Evolutionary conservation across 1,140 invertebrate species (phyloP), one percentile per base, ranked within the genome.

Genomic region (Contarinia nasturtii): DNA sequence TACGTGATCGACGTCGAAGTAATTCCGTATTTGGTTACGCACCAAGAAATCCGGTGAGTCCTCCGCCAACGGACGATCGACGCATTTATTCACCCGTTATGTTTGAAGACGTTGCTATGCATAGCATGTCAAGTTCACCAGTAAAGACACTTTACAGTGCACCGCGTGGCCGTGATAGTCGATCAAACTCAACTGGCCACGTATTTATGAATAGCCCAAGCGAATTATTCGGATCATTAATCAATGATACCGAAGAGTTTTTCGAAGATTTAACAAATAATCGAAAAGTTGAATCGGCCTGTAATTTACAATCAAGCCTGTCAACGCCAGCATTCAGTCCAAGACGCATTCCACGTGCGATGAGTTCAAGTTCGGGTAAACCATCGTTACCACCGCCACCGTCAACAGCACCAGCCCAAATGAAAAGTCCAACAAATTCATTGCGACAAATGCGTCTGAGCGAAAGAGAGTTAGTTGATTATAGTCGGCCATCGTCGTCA

Each of bases 31-130:
- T 27, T 27, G 27, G 27, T 10, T 27, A 27, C 27, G 10, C 27
- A 59, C 11, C 56, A 10, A 27, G 27, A 27, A 27, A 27, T 5
- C 27, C 27, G 10, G 47, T 53, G 50, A 53, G 20, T 50, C 27
- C 1, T 49, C 49, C 5, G 58, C 15, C 58, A 63, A 37, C 60
- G 46, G 61, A 64, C 2, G 74, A 78, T 46, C 67, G 74, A 45
- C 65, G 76, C 20, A 78, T 79, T 45, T 88, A 88, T 62, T 86
- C 83, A 0, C 85, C 85, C 0, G 81, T 88, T 33, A 86, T 82
- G 0, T 85, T 86, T 51, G 79, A 86, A 54, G 85, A 87, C 56
- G 80, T 87, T 1, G 80, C 81, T 0, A 63, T 78, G 7, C 63
- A 79, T 20, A 85, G 82, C 48, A 75, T 80, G 33, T 77, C 74